phyloP scores from a whole-genome alignment of 2,797 vertebrate genomes.

The Tinamus major region DNA sequence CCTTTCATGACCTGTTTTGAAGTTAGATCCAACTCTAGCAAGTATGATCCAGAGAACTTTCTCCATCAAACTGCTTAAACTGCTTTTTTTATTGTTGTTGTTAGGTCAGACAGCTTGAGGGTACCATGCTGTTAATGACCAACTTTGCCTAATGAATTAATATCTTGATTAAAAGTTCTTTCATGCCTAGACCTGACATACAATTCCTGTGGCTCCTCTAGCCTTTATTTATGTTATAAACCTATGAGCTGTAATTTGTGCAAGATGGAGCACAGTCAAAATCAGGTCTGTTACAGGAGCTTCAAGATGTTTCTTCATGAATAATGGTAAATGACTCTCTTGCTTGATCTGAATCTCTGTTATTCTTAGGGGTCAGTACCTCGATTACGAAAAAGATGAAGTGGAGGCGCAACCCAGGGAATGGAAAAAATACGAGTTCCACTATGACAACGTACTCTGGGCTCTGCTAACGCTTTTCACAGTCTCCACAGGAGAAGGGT shows the following conservation, averaged over 20 bases:
- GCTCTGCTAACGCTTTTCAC: conserved; percentile 96
- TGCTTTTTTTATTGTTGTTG: not conserved
- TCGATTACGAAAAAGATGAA: conserved; percentile 92
- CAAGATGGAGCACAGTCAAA: accelerated
- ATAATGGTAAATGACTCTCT: not conserved
- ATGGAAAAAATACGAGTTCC: conserved; percentile 97
- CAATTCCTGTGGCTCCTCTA: not conserved
- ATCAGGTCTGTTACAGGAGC: not conserved
- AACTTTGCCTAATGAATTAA: not conserved
- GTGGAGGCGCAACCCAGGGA: conserved; percentile 90
- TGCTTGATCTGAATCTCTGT: not conserved
- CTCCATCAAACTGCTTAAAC: not conserved
- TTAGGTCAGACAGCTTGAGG: not conserved
- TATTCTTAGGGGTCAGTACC: conserved; percentile 89
- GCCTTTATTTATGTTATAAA: not conserved
- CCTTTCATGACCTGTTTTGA: not conserved
- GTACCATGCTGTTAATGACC: not conserved
- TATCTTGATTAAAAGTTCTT: not conserved
- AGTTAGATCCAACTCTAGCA: not conserved
- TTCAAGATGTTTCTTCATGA: not conserved
- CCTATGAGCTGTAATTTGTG: not conserved
- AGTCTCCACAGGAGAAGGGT: conserved; percentile 96
- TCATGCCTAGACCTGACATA: not conserved
- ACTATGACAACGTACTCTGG: conserved; percentile 98
- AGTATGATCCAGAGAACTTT: not conserved